Evolutionary conservation across 2,797 vertebrate genomes (phyloP).

Genomic region (Neosilurus hyrtlii): DNA sequence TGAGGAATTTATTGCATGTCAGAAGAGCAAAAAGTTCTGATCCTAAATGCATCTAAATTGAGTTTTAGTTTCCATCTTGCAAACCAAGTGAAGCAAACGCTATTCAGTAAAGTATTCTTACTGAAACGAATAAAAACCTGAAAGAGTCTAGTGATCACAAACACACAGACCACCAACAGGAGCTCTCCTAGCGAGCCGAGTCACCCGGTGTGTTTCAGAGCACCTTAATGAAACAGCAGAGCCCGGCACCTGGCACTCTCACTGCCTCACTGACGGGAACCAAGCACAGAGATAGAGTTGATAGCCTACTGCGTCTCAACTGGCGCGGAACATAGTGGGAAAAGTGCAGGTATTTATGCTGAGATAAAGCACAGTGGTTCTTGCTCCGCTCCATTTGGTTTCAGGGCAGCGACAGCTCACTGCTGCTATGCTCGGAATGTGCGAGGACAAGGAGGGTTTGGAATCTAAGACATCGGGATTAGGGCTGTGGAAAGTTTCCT

Average conservation of each 20-base stretch:
- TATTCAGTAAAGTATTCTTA: not conserved
- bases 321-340: slow-evolving; percentile 49
- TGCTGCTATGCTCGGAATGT: slow-evolving; percentile 57
- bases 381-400: slow-evolving; percentile 45
- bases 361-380: slow-evolving; percentile 54
- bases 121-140: not conserved
- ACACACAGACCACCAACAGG: slow-evolving; percentile 34
- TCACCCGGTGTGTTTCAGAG: slow-evolving; percentile 8
- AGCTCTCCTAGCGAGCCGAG: not conserved
- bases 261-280: slow-evolving; percentile 44
- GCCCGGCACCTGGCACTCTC: slow-evolving; percentile 32
- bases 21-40: not conserved
- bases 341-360: slow-evolving; percentile 50
- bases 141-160: slow-evolving; percentile 18
- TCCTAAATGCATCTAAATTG: not conserved
- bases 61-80: not conserved
- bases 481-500: slow-evolving; percentile 21
- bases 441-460: slow-evolving; percentile 29
- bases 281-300: slow-evolving; percentile 45
- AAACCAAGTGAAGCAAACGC: not conserved
- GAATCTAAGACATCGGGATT: slow-evolving; percentile 7
- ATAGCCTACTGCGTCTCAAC: slow-evolving; percentile 49
- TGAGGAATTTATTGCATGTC: not conserved
- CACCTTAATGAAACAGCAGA: slow-evolving; percentile 29
- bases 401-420: slow-evolving; percentile 41